phyloP scores from a whole-genome alignment of 2,888 invertebrate species.

The Trissoscelio sp. region DNA sequence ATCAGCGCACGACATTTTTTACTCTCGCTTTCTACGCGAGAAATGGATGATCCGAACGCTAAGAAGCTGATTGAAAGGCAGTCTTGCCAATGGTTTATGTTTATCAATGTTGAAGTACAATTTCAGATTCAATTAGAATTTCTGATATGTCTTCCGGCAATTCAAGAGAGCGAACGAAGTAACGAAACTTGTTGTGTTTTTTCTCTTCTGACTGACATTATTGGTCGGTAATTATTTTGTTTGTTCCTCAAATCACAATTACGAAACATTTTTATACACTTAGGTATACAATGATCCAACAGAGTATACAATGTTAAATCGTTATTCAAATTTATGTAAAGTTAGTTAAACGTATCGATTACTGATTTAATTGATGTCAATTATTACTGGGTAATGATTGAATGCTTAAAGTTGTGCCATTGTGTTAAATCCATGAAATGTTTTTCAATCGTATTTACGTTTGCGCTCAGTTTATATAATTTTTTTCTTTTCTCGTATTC shows the following conservation, averaged over 20 bases:
- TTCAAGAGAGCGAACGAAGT: neutral
- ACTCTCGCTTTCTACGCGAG: constrained; percentile 17
- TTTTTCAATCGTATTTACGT: constrained; percentile 41
- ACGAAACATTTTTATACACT: constrained; percentile 4
- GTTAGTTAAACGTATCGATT: constrained; percentile 28
- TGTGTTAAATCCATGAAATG: constrained; percentile 32
- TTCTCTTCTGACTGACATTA: neutral
- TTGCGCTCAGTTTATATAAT: constrained; percentile 47
- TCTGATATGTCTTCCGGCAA: constrained; percentile 19
- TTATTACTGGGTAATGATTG: constrained; percentile 51
- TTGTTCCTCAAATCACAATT: constrained; percentile 37
- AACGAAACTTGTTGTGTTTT: neutral
- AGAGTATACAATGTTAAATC: constrained; percentile 28
- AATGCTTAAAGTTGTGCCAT: constrained; percentile 8
- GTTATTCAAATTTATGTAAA: constrained; percentile 55
- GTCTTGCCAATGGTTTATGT: too few relatives aligned
- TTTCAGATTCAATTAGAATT: constrained; percentile 25
- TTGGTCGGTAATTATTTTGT: constrained; percentile 45
- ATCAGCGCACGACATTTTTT: neutral
- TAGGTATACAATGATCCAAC: neutral
- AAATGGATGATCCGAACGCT: neutral
- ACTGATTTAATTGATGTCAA: constrained; percentile 41
- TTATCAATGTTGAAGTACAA: neutral
- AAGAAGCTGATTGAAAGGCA: constrained; percentile 1
- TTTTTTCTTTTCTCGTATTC: constrained; percentile 37